Evolutionary conservation across 2,113 vertebrate species (phyloP).

Genomic region (Apeltes quadracus): DNA sequence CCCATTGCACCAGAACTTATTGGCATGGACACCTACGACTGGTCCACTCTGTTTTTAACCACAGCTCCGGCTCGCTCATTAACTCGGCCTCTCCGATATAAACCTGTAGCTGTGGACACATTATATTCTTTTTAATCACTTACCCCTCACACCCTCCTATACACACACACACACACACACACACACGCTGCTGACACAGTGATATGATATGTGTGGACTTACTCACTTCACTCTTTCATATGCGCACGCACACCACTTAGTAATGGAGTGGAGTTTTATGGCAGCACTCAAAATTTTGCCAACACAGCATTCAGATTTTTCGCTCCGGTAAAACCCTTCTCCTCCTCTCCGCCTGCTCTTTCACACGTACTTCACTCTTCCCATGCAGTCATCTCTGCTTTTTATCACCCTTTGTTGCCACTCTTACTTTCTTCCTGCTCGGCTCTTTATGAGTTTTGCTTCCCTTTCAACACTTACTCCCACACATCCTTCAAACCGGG

Average conservation of each 20-base stretch:
- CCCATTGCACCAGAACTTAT: too few species aligned
- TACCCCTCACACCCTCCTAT: neutral
- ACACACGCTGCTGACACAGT: constrained; percentile 61
- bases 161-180: constrained; percentile 8
- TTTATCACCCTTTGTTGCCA: constrained; percentile 45
- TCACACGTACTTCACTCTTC: constrained; percentile 29
- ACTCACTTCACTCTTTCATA: neutral
- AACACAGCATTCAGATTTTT: constrained; percentile 47
- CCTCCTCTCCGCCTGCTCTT: neutral
- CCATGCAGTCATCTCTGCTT: constrained; percentile 30
- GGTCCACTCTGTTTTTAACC: neutral
- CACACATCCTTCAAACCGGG: constrained; percentile 2
- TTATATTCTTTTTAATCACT: neutral
- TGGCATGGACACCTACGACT: neutral
- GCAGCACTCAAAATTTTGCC: constrained; percentile 70
- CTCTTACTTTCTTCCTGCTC: constrained; percentile 14
- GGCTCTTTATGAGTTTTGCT: constrained; percentile 21
- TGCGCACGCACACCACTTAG: constrained; percentile 21
- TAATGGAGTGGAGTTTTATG: constrained; percentile 62
- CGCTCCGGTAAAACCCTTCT: neutral
- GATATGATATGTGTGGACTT: constrained; percentile 52
- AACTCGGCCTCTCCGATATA: neutral
- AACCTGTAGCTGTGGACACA: neutral
- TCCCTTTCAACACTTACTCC: constrained; percentile 7
- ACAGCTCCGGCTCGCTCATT: too few species aligned